Base-by-base conservation (phyloP, 1,140 invertebrate genomes). In the Stegodyphus dumicola region DNA sequence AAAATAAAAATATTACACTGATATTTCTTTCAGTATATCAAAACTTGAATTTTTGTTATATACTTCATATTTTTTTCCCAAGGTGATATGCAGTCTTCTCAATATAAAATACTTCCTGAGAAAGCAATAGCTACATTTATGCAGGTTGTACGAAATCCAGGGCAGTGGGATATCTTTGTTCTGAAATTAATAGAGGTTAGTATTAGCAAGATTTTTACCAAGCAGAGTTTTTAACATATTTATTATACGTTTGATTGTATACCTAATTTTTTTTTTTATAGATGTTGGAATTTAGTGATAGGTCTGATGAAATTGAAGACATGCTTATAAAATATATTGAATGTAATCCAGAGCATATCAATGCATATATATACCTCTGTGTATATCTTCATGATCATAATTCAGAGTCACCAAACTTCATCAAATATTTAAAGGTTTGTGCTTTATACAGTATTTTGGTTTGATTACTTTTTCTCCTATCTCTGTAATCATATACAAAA, bases 81-180 rank as follows among this genome's bases (percentile, higher is more conserved):
- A 9, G 15, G 15, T 60, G 15, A 60, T 5, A 11, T 11, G 9
- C 15, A 9, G 15, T 15, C 2, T 5, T 60, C 5, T 0, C 9
- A 60, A 60, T 2, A 5, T 60, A 60, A 60, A 11, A 60, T 15
- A 11, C 15, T 60, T 11, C 9, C 69, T 33, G 69, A 70, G 13
- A 33, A 13, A 70, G 17, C 69, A 6, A 48, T 70, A 48, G 48
- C 13, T 70, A 70, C 13, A 9, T 70, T 70, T 48, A 10, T 48
- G 15, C 6, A 33, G 6, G 17, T 85, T n/a, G 48, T 85, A 52
- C 49, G 10, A 11, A 85, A 49, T 69, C 81, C 81, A 48, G 81
- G 81, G 2, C 17, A 77, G n/a, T 85, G 73, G 65, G 81, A 85
- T 60, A 85, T 85, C 69, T 85, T 85, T 85, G 65, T 85, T 52